Conservation (phyloP, 2,113 vertebrate species). For the Mobula birostris region DNA sequence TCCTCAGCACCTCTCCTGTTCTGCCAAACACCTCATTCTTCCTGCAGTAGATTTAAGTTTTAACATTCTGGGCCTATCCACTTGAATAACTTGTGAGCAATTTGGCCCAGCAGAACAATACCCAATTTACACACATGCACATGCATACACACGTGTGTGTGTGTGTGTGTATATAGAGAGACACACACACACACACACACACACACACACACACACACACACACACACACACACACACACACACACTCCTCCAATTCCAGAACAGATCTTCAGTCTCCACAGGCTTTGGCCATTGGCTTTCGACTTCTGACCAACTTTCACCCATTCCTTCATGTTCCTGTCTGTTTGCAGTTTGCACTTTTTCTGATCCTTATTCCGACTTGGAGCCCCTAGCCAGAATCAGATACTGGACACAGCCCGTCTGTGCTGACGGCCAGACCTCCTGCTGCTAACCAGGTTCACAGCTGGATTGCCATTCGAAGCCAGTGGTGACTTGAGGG, state of each 20-base stretch:
- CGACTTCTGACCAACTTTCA: too few relatives aligned
- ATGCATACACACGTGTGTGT: too few relatives aligned
- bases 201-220: too few relatives aligned
- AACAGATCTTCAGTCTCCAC: too few relatives aligned
- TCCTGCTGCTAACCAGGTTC: neutral
- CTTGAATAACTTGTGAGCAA: neutral
- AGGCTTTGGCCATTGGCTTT: too few relatives aligned
- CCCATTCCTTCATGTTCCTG: neutral
- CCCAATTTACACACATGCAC: neutral
- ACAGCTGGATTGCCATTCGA: neutral
- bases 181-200: too few relatives aligned
- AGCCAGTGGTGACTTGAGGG: neutral
- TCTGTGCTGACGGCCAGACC: neutral
- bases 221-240: too few relatives aligned
- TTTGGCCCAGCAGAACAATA: neutral
- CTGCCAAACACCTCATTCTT: neutral
- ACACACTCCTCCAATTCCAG: too few relatives aligned
- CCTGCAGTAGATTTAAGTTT: neutral
- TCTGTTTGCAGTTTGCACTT: neutral
- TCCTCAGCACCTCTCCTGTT: neutral
- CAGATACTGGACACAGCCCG: neutral
- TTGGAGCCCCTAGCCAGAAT: too few relatives aligned
- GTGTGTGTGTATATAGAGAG: too few relatives aligned
- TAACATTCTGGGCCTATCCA: too few relatives aligned
- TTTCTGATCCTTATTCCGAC: too few relatives aligned